These are phyloP conservation scores for Mactromeris polynyma DNA, from an alignment of 2,888 invertebrate genomes.

Conservation along the genomic window DNA sequence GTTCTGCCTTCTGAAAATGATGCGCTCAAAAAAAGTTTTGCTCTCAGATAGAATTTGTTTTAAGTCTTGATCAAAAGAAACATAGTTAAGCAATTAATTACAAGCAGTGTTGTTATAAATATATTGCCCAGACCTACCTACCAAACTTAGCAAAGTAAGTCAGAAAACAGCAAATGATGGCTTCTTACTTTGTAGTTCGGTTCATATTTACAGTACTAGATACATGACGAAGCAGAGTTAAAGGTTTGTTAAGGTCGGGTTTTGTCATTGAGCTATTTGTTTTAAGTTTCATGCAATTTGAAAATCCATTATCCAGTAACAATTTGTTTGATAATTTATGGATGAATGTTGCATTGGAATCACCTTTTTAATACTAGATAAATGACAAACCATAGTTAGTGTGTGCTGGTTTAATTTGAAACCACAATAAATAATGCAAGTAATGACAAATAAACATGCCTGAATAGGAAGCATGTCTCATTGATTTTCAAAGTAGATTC, in stretches of 20 bases:
- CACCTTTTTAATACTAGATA: not conserved
- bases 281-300: not conserved
- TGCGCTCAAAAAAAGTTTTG: too few species aligned
- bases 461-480: slow-evolving; percentile 16
- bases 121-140: too few species aligned
- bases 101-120: too few species aligned
- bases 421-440: slow-evolving; percentile 12
- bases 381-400: not conserved
- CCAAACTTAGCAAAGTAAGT: too few species aligned
- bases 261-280: not conserved
- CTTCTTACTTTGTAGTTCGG: too few species aligned
- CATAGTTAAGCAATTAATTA: too few species aligned
- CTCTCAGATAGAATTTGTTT: too few species aligned
- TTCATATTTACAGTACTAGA: not conserved
- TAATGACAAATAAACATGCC: not conserved
- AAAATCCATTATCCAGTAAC: not conserved
- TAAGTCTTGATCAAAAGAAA: too few species aligned
- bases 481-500: not conserved
- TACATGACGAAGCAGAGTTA: not conserved
- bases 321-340: not conserved
- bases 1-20: too few species aligned
- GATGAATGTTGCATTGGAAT: not conserved
- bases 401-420: slow-evolving; percentile 11
- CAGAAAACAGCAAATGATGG: too few species aligned
- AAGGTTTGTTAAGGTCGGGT: not conserved